phyloP scores from a whole-genome alignment of 1,140 invertebrate genomes.

The Artemia franciscana region DNA sequence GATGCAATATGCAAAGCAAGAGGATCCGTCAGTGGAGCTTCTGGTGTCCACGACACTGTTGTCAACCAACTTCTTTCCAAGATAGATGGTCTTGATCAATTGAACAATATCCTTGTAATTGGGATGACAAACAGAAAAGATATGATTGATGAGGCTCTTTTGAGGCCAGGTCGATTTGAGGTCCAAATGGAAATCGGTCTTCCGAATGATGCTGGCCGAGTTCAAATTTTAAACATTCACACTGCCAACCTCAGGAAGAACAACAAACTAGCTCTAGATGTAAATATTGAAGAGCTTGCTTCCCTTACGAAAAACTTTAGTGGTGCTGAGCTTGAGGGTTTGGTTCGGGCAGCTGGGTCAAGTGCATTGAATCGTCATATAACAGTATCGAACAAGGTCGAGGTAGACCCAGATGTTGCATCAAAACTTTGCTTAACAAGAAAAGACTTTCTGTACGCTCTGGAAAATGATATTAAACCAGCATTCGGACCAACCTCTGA shows the following conservation, averaged over 20 bases:
- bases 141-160: slow-evolving; percentile 96
- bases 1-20: slow-evolving; percentile 98
- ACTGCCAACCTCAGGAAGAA: slow-evolving; percentile 72
- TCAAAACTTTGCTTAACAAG: slow-evolving; percentile 72
- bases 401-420: slow-evolving; percentile 86
- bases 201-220: slow-evolving; percentile 74
- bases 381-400: slow-evolving; percentile 82
- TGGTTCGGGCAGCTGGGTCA: slow-evolving; percentile 90
- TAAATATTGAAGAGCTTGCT: slow-evolving; percentile 69
- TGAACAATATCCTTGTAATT: slow-evolving; percentile 98
- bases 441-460: slow-evolving; percentile 78
- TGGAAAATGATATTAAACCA: slow-evolving; percentile 94
- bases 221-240: slow-evolving; percentile 92
- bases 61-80: slow-evolving; percentile 97
- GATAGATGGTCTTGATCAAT: slow-evolving; percentile 95
- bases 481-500: slow-evolving; percentile 78
- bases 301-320: slow-evolving; percentile 90
- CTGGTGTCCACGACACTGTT: slow-evolving; percentile 86
- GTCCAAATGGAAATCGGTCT: slow-evolving; percentile 92
- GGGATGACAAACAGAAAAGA: slow-evolving; percentile 93
- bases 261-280: slow-evolving; percentile 71
- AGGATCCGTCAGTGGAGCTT: slow-evolving; percentile 80
- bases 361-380: slow-evolving; percentile 96
- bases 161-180: slow-evolving; percentile 87
- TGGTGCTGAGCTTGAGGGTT: slow-evolving; percentile 94